Evolutionary conservation across 1,140 invertebrate species (phyloP), one percentile per base, ranked within the genome.

Genomic region (Heliconius congener): DNA sequence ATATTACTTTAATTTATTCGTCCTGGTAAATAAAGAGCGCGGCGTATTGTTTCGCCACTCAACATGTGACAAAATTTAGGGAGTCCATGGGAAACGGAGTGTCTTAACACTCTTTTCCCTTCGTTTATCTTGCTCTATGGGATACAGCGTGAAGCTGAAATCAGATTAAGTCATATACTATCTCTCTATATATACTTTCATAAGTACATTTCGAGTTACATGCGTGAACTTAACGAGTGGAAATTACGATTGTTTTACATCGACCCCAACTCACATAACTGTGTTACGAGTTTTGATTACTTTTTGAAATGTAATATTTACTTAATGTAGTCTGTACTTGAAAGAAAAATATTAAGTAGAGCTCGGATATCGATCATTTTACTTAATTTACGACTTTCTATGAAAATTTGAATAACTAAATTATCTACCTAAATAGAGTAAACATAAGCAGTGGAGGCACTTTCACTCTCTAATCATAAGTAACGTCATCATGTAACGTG

Each of bases 161-260:
- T 27, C 13, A 66, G 4, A 30, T 3, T 66, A 30, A 66, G 27
- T 66, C 27, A 66, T 30, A 16, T 23, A 66, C n/a, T 66, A 30
- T 16, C 27, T 23, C 23, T 23, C 23, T 23, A 23, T 23, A 66
- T 66, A n/a, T 13, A 66, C 55, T 9, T 57, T 23, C n/a, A n/a
- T 11, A 66, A 66, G 27, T 66, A 30, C 30, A 23, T 23, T 23
- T 23, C 23, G 23, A 5, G 27, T 8, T 66, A 66, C 60, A 30
- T 66, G 60, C 74, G 57, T 76, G 19, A 76, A 76, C 42, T 50
- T 39, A 76, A 66, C 74, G 55, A 57, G 74, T 76, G 74, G 74
- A 76, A 76, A 60, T 76, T 66, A 76, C 74, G 74, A 66, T 39
- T 66, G 74, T 74, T 55, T 27, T 37, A 66, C 19, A 66, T 57